Percentiles rank a stretch among this genome's conserved stretches.
phyloP scores from a whole-genome alignment of 2,888 invertebrate species.

The Allophyes oxyacanthae region DNA sequence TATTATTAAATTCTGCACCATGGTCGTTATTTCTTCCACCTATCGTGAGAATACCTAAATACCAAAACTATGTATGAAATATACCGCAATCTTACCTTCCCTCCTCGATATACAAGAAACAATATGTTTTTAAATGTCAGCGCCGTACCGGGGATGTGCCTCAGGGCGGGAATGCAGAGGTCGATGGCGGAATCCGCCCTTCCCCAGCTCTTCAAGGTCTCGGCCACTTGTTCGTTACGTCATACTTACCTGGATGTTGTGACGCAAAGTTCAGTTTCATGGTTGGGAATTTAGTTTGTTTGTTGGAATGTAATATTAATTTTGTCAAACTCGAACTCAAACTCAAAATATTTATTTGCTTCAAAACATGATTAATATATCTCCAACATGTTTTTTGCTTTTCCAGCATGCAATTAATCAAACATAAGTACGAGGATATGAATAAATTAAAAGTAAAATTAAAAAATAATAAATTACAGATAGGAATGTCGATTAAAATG shows the following conservation, averaged over 20 bases:
- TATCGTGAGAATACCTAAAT: neutral
- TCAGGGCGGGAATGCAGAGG: slow-evolving; percentile 53
- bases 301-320: neutral
- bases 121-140: slow-evolving; percentile 44
- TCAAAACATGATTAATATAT: too few relatives aligned
- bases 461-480: too few relatives aligned
- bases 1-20: too few relatives aligned
- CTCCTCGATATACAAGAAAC: slow-evolving; percentile 16
- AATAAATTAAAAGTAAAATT: too few relatives aligned
- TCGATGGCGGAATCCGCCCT: slow-evolving; percentile 57
- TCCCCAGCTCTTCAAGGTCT: slow-evolving; percentile 62
- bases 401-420: too few relatives aligned
- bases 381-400: too few relatives aligned
- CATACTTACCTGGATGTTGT: slow-evolving; percentile 55
- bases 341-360: too few relatives aligned
- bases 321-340: too few relatives aligned
- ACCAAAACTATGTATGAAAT: neutral
- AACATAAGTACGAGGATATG: too few relatives aligned
- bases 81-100: neutral
- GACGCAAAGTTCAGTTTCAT: slow-evolving; percentile 18
- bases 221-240: slow-evolving; percentile 67
- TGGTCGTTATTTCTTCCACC: too few relatives aligned
- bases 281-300: slow-evolving; percentile 21
- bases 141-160: slow-evolving; percentile 27
- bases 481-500: too few relatives aligned